Conservation (phyloP, 64 coral and sea anemone species). For the Porites lutea region DNA sequence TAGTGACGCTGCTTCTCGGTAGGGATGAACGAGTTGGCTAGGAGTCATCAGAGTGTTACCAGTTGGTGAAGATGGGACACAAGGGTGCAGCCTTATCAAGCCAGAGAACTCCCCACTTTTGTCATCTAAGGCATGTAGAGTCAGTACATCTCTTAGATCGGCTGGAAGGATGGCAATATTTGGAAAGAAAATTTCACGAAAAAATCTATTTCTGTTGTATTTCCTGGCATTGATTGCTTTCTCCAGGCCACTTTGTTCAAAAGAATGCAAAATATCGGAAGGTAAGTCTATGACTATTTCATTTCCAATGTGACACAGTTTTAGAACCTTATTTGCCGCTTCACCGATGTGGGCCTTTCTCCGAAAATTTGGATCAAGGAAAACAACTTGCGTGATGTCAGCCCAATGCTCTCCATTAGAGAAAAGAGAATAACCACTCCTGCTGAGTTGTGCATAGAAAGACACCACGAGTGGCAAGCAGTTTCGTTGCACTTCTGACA, state of each 20-base stretch:
- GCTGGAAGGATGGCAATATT: constrained; percentile 16
- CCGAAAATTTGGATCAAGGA: constrained; percentile 64
- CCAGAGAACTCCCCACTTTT: neutral
- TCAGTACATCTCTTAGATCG: constrained; percentile 41
- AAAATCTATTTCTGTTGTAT: constrained; percentile 41
- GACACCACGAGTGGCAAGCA: constrained; percentile 36
- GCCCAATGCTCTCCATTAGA: constrained; percentile 62
- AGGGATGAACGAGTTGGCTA: constrained; percentile 64
- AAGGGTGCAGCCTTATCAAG: constrained; percentile 32
- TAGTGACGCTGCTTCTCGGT: constrained; percentile 48
- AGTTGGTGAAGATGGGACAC: constrained; percentile 66
- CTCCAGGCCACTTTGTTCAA: neutral
- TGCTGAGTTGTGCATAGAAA: constrained; percentile 57
- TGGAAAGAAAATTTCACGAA: constrained; percentile 72
- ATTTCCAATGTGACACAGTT: constrained; percentile 17
- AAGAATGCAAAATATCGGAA: constrained; percentile 46
- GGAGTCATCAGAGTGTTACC: constrained; percentile 59
- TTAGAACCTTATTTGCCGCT: constrained; percentile 64
- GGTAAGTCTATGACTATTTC: constrained; percentile 70
- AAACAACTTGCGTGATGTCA: constrained; percentile 25
- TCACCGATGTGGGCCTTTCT: constrained; percentile 44
- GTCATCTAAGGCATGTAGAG: constrained; percentile 56
- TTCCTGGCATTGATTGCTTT: neutral
- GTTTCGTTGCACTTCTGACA: constrained; percentile 3
- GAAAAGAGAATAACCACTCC: constrained; percentile 23